Percentiles rank a stretch among this genome's conserved stretches.
Conservation (phyloP, 64 coral and sea anemone genomes). For the Catalaphyllia jardinei region DNA sequence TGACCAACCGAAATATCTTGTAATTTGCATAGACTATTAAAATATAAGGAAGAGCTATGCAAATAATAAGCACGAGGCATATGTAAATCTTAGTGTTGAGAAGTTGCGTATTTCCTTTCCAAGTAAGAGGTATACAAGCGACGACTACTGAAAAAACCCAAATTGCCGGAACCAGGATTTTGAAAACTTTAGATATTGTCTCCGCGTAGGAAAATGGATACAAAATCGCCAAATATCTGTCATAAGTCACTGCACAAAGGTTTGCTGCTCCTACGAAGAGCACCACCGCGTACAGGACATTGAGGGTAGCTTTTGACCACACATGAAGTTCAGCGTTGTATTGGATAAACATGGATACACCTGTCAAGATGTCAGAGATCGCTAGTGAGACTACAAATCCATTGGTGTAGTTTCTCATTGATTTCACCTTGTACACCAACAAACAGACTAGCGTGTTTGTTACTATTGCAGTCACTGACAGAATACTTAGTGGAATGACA, state of each 20-base stretch:
- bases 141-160: constrained; percentile 50
- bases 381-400: constrained; percentile 66
- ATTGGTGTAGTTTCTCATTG: constrained; percentile 65
- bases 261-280: constrained; percentile 59
- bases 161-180: constrained; percentile 42
- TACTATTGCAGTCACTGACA: constrained; percentile 27
- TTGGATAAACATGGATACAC: constrained; percentile 41
- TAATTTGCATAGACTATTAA: constrained; percentile 68
- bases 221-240: constrained; percentile 60
- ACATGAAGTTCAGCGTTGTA: constrained; percentile 46
- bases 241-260: constrained; percentile 63
- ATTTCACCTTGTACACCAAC: constrained; percentile 63
- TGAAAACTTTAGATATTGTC: constrained; percentile 49
- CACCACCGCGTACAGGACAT: constrained; percentile 54
- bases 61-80: constrained; percentile 33
- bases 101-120: constrained; percentile 38
- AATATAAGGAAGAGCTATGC: constrained; percentile 30
- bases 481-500: constrained; percentile 46
- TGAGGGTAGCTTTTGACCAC: constrained; percentile 35
- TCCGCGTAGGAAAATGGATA: constrained; percentile 46
- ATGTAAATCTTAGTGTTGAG: constrained; percentile 45
- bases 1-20: constrained; percentile 52
- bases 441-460: constrained; percentile 50
- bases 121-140: constrained; percentile 45
- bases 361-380: constrained; percentile 64